A percentile compares a stretch with the other conserved stretches of the same genome.
These are phyloP conservation scores for Strigops habroptila DNA, from an alignment of 2,113 vertebrate species.

Conservation along the genomic window DNA sequence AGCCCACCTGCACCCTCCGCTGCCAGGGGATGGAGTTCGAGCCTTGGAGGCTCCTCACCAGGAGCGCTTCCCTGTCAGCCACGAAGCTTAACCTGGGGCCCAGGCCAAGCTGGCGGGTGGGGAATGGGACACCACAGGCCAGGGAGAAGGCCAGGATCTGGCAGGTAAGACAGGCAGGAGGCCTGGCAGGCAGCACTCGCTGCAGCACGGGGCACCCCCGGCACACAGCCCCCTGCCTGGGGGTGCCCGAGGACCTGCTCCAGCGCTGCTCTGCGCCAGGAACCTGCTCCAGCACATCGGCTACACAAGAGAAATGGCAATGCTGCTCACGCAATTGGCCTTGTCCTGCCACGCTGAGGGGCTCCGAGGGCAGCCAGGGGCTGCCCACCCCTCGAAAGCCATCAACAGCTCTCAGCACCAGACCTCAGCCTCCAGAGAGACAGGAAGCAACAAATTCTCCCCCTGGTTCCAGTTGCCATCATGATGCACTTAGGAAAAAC, in stretches of 20 bases:
- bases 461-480: background rate
- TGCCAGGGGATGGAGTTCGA: background rate
- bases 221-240: background rate
- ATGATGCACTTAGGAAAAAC: background rate
- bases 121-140: background rate
- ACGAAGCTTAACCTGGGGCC: accelerated
- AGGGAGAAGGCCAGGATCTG: background rate
- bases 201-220: background rate
- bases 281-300: background rate
- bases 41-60: background rate
- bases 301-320: background rate
- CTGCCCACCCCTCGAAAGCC: accelerated
- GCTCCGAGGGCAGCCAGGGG: background rate
- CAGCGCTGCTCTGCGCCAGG: background rate
- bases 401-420: background rate
- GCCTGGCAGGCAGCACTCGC: background rate
- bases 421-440: background rate
- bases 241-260: background rate
- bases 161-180: background rate
- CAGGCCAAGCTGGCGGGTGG: background rate
- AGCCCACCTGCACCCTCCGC: background rate
- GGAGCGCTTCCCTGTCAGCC: background rate
- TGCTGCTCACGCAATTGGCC: accelerated
- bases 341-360: background rate
- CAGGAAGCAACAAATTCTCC: background rate